Base-by-base conservation (phyloP, 2,797 vertebrate genomes). In the Neosalanx taihuensis region DNA sequence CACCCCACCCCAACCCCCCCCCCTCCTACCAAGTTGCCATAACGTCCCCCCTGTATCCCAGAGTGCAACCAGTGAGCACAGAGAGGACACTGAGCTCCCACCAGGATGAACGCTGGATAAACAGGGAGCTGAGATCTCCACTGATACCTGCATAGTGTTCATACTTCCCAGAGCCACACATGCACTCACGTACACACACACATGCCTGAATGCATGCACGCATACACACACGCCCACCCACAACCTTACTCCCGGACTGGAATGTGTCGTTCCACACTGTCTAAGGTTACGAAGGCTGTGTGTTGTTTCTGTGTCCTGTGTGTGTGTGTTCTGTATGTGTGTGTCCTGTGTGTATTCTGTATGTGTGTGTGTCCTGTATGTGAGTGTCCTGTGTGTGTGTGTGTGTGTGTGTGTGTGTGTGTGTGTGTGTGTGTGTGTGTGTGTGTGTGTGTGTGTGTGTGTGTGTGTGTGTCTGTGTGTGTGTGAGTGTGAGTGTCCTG, bases 51-150 rank as follows among this genome's bases (percentile, higher is more conserved):
- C 37, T 41, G 37, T 41, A 41, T 41, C 37, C 7, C 9, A 41
- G 37, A 9, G 37, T 72, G 51, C 71, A 72, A n/a, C 60, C 73
- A 71, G 72, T 75, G 61, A 67, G 64, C 26, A 72, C 66, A 51
- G 66, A 76, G 31, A 31, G 53, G 70, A 70, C 29, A 72, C 30
- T 29, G 60, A 76, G 76, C 76, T 79, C 79, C 78, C 79, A 29
- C 41, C 30, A 15, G 59, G 70, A 74, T 56, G 69, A 64, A 49
- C 37, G 64, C 49, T 35, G 5, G 73, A 58, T 76, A 70, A 56
- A 58, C 37, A 41, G 3, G 37, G n/a, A 29, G 64, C 7, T 9
- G 35, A 37, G 5, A 37, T 6, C 35, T 6, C 5, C 37, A 41
- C 37, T 41, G 37, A 41, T 41, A 41, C 37, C 35, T 37, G 5